Percentiles rank a stretch among this genome's conserved stretches.
These are phyloP conservation scores for Laticauda colubrina DNA, from an alignment of 2,113 vertebrate genomes.

Conservation along the genomic window DNA sequence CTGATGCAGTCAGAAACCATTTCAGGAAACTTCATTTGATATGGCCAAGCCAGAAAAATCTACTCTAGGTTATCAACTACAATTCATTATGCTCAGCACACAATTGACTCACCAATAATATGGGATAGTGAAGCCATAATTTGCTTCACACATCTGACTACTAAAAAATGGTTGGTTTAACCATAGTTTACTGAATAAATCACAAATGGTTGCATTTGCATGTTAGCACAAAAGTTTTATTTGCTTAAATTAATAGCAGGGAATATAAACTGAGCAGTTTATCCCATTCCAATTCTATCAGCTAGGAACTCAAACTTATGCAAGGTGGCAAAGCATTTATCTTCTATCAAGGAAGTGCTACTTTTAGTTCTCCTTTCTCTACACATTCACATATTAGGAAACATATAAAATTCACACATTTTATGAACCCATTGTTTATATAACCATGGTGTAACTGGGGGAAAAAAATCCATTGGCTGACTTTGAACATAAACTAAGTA, in stretches of 20 bases:
- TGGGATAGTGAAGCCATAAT: neutral
- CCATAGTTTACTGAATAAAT: neutral
- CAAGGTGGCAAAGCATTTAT: neutral
- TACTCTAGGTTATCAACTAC: neutral
- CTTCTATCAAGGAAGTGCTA: neutral
- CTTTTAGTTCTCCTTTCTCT: neutral
- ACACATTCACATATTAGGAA: neutral
- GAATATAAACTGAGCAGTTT: neutral
- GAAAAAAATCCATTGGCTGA: neutral
- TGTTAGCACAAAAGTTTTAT: neutral
- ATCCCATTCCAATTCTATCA: neutral
- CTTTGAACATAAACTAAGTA: neutral
- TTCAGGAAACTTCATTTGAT: neutral
- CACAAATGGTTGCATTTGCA: neutral
- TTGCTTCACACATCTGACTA: neutral
- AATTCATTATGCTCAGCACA: neutral
- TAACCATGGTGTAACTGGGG: neutral
- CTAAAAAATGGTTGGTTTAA: neutral
- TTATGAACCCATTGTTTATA: neutral
- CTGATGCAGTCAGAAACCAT: constrained; percentile 5
- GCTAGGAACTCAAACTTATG: neutral
- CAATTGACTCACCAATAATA: neutral
- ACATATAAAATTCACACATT: neutral
- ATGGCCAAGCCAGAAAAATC: neutral
- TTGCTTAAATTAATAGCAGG: neutral